Evolutionary conservation across 2,113 vertebrate species (phyloP), one percentile per base, ranked within the genome.

Genomic region (Podiceps cristatus): DNA sequence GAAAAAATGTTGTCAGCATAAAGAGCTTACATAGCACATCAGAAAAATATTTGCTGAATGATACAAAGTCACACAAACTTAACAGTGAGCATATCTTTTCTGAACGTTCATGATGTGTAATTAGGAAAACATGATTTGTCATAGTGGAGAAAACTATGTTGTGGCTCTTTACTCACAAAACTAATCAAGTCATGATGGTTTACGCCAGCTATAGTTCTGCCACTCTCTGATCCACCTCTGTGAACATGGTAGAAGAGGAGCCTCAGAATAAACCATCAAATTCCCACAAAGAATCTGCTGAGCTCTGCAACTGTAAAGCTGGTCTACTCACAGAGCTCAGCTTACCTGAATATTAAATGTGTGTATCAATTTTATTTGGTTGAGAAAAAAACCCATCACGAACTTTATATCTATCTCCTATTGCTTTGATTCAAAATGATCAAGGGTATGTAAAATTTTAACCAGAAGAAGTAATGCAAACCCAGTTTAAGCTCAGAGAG

Each of bases 1-100:
- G 82, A 97, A n/a, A 80, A 93, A 40, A 35, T 87, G 53, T 13
- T 95, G 69, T 77, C 33, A 3, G 69, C 28, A 1, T 89, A 16
- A 89, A 52, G 29, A 40, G 15, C 29, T 49, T 7, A 6, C 3
- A 0, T 2, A n/a, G 62, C 11, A 1, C 1, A 0, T 0, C 5
- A 33, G 42, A 27, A 80, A 42, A 50, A 11, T 5, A 3, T 31
- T 13, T 29, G 37, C 37, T n/a, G 50, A 44, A 22, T 2, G 13
- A 7, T 4, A 18, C 10, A 11, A 23, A 27, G 11, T 18, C 18
- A 20, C 49, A 12, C 23, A 5, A 47, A 8, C 13, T 4, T 16
- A 37, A 11, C 31, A 20, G 47, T 2, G 17, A 85, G 75, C 31
- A 0, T 6, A 5, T 4, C n/a, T 58, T 63, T 17, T 37, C 55